Evolutionary conservation across 2,113 vertebrate species (phyloP).

Genomic region (Eublepharis macularius): DNA sequence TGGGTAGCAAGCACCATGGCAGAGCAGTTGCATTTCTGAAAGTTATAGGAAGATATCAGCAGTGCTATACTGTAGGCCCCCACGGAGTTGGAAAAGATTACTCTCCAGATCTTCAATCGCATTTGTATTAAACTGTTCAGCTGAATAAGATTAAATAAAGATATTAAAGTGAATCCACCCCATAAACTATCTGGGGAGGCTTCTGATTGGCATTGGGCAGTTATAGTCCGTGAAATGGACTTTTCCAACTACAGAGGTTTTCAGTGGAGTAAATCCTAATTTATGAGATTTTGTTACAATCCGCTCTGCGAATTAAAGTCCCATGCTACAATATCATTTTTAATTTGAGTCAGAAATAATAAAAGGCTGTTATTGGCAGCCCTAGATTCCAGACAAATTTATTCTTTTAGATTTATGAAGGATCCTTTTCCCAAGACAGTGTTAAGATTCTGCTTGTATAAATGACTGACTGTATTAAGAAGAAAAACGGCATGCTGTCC

Average conservation of each 20-base stretch:
- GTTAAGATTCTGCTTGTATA: background rate
- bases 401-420: background rate
- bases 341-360: background rate
- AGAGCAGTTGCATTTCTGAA: background rate
- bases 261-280: conserved; percentile 10
- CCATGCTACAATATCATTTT: background rate
- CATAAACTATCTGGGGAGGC: conserved; percentile 23
- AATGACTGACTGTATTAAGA: background rate
- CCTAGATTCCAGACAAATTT: background rate
- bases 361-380: background rate
- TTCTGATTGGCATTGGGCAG: conserved; percentile 24
- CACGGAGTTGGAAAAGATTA: background rate
- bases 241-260: conserved; percentile 25
- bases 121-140: conserved; percentile 6
- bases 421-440: background rate
- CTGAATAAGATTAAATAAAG: conserved; percentile 17
- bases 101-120: background rate
- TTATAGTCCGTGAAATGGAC: conserved; percentile 28
- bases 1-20: conserved; percentile 15
- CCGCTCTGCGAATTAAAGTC: background rate
- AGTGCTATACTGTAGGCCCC: background rate
- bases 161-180: background rate
- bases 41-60: background rate
- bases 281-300: conserved; percentile 11
- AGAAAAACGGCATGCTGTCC: background rate